These are phyloP conservation scores for Malurus elegans DNA, from an alignment of 2,113 vertebrate genomes.

Conservation along the genomic window DNA sequence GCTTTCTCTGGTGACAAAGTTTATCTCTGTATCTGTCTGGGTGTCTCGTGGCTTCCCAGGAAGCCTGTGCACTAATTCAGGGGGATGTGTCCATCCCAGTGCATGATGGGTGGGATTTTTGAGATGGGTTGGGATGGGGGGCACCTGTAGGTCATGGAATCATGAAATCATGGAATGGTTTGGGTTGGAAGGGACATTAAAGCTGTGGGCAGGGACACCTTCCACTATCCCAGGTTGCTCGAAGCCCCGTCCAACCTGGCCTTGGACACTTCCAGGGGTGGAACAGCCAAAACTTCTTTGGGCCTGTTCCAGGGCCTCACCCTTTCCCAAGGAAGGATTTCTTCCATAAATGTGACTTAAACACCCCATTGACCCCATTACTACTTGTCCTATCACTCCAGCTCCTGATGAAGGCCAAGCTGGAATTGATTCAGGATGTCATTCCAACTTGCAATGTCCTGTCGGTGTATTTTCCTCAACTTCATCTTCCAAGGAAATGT, in stretches of 20 bases:
- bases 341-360: background rate
- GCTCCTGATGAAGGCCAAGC: background rate
- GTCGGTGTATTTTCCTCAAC: background rate
- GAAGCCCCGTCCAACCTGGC: rapidly evolving
- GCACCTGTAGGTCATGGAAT: background rate
- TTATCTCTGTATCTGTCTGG: slow-evolving; percentile 11
- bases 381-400: background rate
- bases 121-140: background rate
- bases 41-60: background rate
- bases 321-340: background rate
- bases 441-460: background rate
- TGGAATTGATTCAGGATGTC: background rate
- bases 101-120: background rate
- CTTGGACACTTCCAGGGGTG: background rate
- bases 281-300: background rate
- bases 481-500: background rate
- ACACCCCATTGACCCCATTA: background rate
- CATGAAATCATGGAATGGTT: background rate
- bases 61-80: background rate
- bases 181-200: background rate
- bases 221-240: rapidly evolving
- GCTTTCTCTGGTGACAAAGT: background rate
- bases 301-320: background rate
- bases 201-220: background rate
- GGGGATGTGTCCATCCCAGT: background rate